phyloP scores from a whole-genome alignment of 2,113 vertebrate species.

The Psophia crepitans region DNA sequence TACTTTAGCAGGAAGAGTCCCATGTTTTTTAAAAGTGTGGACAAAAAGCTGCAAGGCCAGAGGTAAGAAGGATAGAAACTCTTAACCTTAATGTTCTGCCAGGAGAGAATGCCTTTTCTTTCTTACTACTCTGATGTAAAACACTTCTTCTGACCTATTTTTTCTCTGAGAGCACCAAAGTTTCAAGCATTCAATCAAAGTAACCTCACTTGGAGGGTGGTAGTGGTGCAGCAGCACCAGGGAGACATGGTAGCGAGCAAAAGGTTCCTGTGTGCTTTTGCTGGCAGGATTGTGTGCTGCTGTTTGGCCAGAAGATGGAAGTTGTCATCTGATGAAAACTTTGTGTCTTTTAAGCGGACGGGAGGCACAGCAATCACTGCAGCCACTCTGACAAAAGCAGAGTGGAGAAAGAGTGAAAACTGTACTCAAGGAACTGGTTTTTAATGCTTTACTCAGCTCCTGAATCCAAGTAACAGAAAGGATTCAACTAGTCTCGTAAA shows the following conservation, averaged over 20 bases:
- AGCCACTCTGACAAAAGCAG: not conserved
- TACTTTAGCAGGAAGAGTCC: not conserved
- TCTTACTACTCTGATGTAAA: not conserved
- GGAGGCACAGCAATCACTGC: not conserved
- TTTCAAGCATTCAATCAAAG: not conserved
- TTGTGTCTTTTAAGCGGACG: not conserved
- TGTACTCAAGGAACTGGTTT: not conserved
- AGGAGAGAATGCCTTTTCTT: not conserved
- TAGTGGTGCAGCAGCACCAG: not conserved
- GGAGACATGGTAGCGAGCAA: not conserved
- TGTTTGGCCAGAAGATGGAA: not conserved
- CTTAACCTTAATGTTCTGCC: not conserved
- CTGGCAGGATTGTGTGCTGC: accelerated
- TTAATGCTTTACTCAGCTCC: not conserved
- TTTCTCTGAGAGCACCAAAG: not conserved
- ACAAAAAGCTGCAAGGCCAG: not conserved
- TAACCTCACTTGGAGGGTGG: not conserved
- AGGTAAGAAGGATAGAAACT: not conserved
- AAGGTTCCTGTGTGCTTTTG: not conserved
- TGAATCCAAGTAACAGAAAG: not conserved
- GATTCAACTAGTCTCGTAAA: not conserved
- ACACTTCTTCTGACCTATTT: not conserved
- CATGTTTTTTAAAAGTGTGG: not conserved
- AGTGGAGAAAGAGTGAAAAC: not conserved
- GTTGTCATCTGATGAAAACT: not conserved